Evolutionary conservation across 2,797 vertebrate genomes (phyloP), one percentile per base, ranked within the genome.

Genomic region (Lacerta agilis): DNA sequence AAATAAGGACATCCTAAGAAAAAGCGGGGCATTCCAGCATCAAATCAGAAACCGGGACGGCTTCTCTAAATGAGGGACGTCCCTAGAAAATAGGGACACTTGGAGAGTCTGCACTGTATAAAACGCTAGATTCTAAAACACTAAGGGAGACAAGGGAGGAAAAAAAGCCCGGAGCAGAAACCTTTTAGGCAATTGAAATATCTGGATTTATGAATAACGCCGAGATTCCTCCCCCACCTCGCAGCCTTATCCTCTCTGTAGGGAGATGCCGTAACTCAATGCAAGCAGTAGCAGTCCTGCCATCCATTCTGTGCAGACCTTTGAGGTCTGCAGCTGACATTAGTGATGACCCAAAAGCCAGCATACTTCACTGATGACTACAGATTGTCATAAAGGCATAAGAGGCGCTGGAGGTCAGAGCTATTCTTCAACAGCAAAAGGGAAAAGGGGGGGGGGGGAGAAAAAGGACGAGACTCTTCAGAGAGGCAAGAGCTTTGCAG

Each of bases 341-440:
- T 76, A 80, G 25, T 67, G 83, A 85, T 86, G 83, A 89, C 87
- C 87, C 67, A 29, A 86, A 85, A 89, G 78, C 83, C 58, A 55
- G 43, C 83, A 86, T 86, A 75, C 78, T 89, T 89, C 83, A 76
- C 29, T 81, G 88, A 89, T 81, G 88, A 82, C 88, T 89, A 67
- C 43, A 25, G 71, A 86, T 82, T 80, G 83, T 82, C 78, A 89
- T 76, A 82, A 89, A 89, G 78, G 79, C 83, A 89, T 67, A 86
- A 81, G 83, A 58, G 85, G 78, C 45, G 36, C 87, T 81, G 83
- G 87, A 89, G 83, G 83, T 89, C 87, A 85, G 41, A 85, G 58
- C 83, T 67, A 77, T 89, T 85, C 79, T 86, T 89, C 78, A 85
- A 69, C 71, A 75, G 69, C 41, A 49, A 64, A 85, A 79, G 18